A percentile compares a stretch with the other conserved stretches of the same genome.
Evolutionary conservation across 2,888 invertebrate species (phyloP).

Genomic region (Coremacera marginata): DNA sequence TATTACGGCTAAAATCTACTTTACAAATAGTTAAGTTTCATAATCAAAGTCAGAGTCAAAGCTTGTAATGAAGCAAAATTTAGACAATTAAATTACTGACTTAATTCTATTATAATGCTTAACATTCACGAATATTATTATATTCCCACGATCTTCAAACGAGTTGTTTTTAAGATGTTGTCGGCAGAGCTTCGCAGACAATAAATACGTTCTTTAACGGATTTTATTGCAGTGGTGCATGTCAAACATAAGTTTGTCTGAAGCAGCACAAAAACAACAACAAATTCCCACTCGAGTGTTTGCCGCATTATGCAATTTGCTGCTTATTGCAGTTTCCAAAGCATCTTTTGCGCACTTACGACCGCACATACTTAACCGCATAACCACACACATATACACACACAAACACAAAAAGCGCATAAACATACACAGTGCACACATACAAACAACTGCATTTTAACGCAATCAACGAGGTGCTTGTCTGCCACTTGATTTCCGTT

Average conservation of each 20-base stretch:
- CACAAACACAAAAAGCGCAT: not conserved
- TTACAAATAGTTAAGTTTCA: too few species aligned
- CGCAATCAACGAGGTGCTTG: conserved; percentile 31
- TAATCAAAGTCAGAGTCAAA: too few species aligned
- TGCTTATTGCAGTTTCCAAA: conserved; percentile 51
- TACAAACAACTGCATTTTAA: conserved; percentile 14
- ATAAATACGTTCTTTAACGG: too few species aligned
- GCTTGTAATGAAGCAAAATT: too few species aligned
- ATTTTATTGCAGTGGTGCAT: too few species aligned
- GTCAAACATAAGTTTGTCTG: not conserved
- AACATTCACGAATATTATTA: too few species aligned
- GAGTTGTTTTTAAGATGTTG: too few species aligned
- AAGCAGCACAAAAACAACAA: conserved; percentile 19
- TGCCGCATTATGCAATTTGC: conserved; percentile 31
- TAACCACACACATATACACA: conserved; percentile 23
- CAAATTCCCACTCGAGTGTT: conserved; percentile 45
- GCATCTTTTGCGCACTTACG: not conserved
- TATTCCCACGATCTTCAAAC: too few species aligned
- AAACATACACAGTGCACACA: conserved; percentile 43
- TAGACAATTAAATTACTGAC: too few species aligned
- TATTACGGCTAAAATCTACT: too few species aligned
- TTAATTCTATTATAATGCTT: too few species aligned
- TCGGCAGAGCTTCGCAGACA: too few species aligned
- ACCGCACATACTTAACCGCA: conserved; percentile 37
- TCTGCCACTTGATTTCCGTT: conserved; percentile 28